These are phyloP conservation scores for Brenthis daphne DNA, from an alignment of 2,888 invertebrate genomes.

Conservation along the genomic window DNA sequence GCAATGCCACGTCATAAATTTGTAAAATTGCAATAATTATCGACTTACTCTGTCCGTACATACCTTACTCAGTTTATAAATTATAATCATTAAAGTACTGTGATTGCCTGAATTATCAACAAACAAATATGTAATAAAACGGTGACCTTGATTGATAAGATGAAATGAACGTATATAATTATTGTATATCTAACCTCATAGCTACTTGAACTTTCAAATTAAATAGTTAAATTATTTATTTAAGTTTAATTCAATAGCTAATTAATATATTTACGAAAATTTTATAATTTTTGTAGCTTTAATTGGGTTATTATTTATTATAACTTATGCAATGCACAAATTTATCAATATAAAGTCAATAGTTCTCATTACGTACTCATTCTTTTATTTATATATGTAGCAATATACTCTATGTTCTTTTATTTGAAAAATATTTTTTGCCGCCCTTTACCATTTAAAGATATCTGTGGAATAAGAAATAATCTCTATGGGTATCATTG, in stretches of 20 bases:
- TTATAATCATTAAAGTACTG: slow-evolving; percentile 13
- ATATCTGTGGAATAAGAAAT: no score
- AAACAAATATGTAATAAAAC: slow-evolving; percentile 14
- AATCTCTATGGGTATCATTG: no score
- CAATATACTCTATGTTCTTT: no score
- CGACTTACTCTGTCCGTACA: not conserved
- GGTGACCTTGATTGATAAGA: slow-evolving; percentile 26
- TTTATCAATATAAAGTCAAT: no score
- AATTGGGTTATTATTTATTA: not conserved
- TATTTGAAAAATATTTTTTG: no score
- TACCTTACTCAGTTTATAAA: slow-evolving; percentile 8
- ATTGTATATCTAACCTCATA: not conserved
- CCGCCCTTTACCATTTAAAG: no score
- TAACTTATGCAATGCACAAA: slow-evolving; percentile 4
- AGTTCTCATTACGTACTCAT: no score
- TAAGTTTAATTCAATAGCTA: no score
- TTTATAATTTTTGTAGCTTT: not conserved
- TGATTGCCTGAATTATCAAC: not conserved
- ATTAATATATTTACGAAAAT: not conserved
- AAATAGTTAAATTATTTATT: not conserved
- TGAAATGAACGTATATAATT: not conserved
- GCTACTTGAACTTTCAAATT: slow-evolving; percentile 19
- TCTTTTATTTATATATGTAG: no score
- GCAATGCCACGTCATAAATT: not conserved
- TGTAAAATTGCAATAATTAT: not conserved